These are phyloP conservation scores for Timandra comae DNA, from an alignment of 2,888 invertebrate species.

Conservation along the genomic window DNA sequence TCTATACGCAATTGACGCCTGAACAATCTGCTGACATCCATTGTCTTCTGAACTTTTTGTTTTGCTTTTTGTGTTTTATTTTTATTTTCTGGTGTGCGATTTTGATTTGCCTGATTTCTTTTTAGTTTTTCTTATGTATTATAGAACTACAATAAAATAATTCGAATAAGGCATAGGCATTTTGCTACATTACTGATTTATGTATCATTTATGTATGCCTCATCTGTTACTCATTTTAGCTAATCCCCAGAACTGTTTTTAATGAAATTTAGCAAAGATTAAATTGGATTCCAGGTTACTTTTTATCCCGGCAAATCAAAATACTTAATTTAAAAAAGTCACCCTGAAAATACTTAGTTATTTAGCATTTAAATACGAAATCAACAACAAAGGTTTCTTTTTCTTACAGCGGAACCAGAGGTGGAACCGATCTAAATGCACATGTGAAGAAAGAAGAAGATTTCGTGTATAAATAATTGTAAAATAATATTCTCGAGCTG, in stretches of 20 bases:
- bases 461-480: slow-evolving; percentile 8
- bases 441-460: slow-evolving; percentile 45
- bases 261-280: neutral
- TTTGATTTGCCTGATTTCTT: neutral
- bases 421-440: slow-evolving; percentile 69
- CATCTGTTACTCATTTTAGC: neutral
- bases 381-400: no score
- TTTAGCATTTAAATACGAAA: slow-evolving; percentile 9
- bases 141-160: no score
- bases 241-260: neutral
- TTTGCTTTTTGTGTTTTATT: slow-evolving; percentile 26
- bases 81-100: slow-evolving; percentile 8
- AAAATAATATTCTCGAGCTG: no score
- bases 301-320: neutral
- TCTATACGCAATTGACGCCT: slow-evolving; percentile 19
- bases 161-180: no score
- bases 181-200: no score
- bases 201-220: no score
- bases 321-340: neutral
- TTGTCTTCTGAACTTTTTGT: slow-evolving; percentile 50
- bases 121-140: no score
- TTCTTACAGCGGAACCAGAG: slow-evolving; percentile 65
- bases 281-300: neutral
- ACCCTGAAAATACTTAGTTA: slow-evolving; percentile 1
- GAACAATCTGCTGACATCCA: slow-evolving; percentile 49